These are phyloP conservation scores for Melanerpes aurifrons DNA, from an alignment of 2,113 vertebrate genomes.

Conservation along the genomic window DNA sequence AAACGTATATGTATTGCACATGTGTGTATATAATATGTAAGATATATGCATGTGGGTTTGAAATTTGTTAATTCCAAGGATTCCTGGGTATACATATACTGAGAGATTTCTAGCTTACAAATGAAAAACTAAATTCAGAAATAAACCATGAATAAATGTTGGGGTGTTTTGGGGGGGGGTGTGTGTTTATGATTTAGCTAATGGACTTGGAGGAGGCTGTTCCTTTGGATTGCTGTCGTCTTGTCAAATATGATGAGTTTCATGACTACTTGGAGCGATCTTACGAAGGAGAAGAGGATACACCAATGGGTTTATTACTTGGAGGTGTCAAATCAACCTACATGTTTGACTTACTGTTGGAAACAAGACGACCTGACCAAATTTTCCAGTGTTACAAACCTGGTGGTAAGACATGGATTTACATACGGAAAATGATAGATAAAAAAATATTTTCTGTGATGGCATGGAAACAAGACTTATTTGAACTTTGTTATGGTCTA, in stretches of 20 bases:
- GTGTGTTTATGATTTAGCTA: constrained; percentile 75
- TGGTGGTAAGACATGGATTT: constrained; percentile 83
- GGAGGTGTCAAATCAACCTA: constrained; percentile 98
- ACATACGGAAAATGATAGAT: background rate
- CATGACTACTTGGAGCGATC: constrained; percentile 97
- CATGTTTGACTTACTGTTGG: constrained; percentile 96
- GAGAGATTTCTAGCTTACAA: background rate
- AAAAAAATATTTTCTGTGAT: accelerated
- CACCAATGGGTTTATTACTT: constrained; percentile 93
- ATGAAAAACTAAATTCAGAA: background rate
- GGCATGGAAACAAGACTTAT: background rate
- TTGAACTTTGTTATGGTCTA: background rate
- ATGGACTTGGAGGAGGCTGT: constrained; percentile 91
- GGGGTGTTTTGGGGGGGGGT: background rate
- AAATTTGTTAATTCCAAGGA: background rate
- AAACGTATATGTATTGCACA: accelerated
- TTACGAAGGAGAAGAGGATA: constrained; percentile 93
- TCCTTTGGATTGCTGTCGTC: constrained; percentile 91
- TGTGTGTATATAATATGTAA: background rate
- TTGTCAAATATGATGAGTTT: constrained; percentile 98
- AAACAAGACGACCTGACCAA: constrained; percentile 91
- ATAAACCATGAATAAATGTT: background rate
- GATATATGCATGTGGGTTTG: background rate
- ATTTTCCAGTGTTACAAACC: constrained; percentile 96
- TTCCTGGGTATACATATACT: accelerated